Percentiles rank a stretch among this genome's conserved stretches.
These are phyloP conservation scores for Latrodectus geometricus DNA, from an alignment of 1,140 invertebrate species.

Conservation along the genomic window DNA sequence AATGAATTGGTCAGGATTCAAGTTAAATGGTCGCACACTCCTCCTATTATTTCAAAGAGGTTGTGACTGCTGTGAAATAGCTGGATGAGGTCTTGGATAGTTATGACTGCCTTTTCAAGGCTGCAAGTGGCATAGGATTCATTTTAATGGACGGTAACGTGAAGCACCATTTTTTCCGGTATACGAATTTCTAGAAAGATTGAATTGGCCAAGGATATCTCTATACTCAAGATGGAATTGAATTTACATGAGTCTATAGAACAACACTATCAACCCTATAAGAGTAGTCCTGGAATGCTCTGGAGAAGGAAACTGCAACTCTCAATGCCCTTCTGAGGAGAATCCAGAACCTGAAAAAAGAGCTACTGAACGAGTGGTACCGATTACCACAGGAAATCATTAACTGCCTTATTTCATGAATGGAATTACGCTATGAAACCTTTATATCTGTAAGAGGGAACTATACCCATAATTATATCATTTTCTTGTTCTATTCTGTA, in stretches of 20 bases:
- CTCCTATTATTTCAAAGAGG: conserved; percentile 1
- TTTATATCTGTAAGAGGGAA: neutral
- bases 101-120: conserved; percentile 4
- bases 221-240: no score
- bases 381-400: neutral
- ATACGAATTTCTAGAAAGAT: neutral
- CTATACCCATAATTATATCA: neutral
- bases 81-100: neutral
- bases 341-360: neutral
- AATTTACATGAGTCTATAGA: no score
- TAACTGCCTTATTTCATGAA: conserved; percentile 5
- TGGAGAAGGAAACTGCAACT: neutral
- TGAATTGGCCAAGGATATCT: neutral
- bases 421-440: neutral
- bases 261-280: neutral
- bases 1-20: conserved; percentile 1
- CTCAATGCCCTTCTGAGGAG: neutral
- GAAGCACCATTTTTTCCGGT: neutral
- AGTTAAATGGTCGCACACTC: neutral
- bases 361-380: neutral
- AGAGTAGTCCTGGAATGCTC: neutral
- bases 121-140: neutral
- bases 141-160: conserved; percentile 11
- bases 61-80: conserved; percentile 8
- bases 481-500: neutral